Conservation (phyloP, 2,888 invertebrate genomes). For the Dusona sp. region DNA sequence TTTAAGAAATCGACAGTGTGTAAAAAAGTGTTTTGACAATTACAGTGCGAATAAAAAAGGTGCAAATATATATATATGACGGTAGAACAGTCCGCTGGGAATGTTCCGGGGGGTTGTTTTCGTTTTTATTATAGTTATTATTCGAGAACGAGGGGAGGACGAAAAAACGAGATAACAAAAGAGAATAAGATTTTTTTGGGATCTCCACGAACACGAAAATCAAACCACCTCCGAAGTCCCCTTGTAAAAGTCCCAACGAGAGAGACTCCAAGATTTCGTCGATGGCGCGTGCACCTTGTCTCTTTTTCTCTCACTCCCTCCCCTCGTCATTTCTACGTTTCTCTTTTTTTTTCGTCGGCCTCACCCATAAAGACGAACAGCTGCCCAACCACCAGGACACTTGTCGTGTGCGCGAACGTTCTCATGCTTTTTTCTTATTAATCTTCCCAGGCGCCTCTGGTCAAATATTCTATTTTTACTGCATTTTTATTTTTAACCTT, state of each 20-base stretch:
- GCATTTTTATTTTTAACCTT: background rate
- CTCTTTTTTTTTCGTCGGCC: slow-evolving; percentile 7
- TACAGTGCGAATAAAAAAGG: background rate
- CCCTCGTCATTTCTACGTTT: slow-evolving; percentile 2
- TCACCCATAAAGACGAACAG: slow-evolving; percentile 52
- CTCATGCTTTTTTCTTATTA: slow-evolving; percentile 25
- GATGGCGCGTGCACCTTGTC: slow-evolving; percentile 67
- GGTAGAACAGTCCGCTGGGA: background rate
- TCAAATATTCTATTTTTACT: slow-evolving; percentile 30
- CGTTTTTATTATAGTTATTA: slow-evolving; percentile 46
- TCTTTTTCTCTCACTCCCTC: slow-evolving; percentile 33
- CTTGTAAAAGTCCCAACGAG: slow-evolving; percentile 32
- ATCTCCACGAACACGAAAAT: background rate
- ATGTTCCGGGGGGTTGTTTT: slow-evolving; percentile 14
- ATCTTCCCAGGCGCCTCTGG: slow-evolving; percentile 5
- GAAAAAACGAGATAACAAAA: slow-evolving; percentile 30
- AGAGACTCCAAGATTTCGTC: slow-evolving; percentile 44
- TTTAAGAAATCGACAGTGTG: background rate
- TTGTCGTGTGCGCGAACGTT: slow-evolving; percentile 66
- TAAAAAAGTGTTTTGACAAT: background rate
- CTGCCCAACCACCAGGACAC: slow-evolving; percentile 65
- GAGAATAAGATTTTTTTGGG: background rate
- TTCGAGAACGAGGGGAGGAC: slow-evolving; percentile 10
- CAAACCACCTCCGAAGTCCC: slow-evolving; percentile 4
- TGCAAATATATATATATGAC: too few species aligned